These are phyloP conservation scores for Vicugna pacos DNA, from an alignment of 2,113 vertebrate species.

Conservation along the genomic window DNA sequence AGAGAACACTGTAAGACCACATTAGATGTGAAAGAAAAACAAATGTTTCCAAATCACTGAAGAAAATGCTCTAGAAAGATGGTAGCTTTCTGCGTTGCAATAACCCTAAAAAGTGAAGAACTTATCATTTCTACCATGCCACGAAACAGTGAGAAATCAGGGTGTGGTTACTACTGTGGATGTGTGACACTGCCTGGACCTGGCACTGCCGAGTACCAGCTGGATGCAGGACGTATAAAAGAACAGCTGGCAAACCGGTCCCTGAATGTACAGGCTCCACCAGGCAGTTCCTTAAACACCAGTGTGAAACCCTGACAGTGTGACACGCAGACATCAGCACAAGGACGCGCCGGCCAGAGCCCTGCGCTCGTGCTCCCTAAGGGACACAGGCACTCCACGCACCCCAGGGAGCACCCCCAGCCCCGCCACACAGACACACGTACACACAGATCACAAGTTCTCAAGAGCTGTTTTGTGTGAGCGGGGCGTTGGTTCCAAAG, in stretches of 20 bases:
- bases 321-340: too few species aligned
- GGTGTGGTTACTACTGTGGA: background rate
- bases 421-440: too few species aligned
- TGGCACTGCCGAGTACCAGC: background rate
- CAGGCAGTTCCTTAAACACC: background rate
- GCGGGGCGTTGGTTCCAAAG: background rate
- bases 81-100: accelerated
- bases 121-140: background rate
- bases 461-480: too few species aligned
- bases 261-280: background rate
- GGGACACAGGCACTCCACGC: too few species aligned
- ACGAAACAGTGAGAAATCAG: background rate
- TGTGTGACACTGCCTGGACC: too few species aligned
- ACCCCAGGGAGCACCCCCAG: background rate
- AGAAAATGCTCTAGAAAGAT: background rate
- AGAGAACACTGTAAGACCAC: background rate
- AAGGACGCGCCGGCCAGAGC: accelerated
- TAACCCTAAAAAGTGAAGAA: background rate
- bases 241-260: background rate
- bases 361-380: background rate
- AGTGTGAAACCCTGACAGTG: background rate
- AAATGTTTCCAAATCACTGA: background rate
- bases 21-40: background rate
- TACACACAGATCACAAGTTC: too few species aligned
- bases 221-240: background rate